Percentiles rank a stretch among this genome's conserved stretches.
These are phyloP conservation scores for Sebastiscus tertius DNA, from an alignment of 2,797 vertebrate genomes.

Conservation along the genomic window DNA sequence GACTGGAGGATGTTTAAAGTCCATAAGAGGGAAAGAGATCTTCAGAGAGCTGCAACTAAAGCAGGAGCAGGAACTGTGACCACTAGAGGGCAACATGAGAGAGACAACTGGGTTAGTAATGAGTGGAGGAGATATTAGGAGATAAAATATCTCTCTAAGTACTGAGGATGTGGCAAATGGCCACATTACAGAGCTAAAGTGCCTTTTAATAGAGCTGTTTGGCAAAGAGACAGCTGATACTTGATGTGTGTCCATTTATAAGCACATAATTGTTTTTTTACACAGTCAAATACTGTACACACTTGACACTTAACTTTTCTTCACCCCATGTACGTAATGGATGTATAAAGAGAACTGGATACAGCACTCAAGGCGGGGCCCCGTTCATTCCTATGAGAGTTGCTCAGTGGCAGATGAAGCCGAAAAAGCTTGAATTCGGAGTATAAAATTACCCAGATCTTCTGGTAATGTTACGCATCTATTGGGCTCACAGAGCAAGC, in stretches of 20 bases:
- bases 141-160: neutral
- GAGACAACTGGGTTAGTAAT: neutral
- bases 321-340: neutral
- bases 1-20: neutral
- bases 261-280: neutral
- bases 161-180: neutral
- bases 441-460: too few relatives aligned
- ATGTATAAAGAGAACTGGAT: too few relatives aligned
- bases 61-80: neutral
- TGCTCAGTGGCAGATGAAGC: too few relatives aligned
- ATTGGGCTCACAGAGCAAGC: too few relatives aligned
- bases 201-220: neutral
- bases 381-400: too few relatives aligned
- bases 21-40: neutral
- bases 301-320: neutral
- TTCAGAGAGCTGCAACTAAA: neutral
- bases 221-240: neutral
- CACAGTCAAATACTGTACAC: neutral
- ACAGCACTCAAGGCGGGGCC: too few relatives aligned
- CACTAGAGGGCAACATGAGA: conserved; percentile 36
- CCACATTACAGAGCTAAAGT: neutral
- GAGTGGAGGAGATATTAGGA: neutral
- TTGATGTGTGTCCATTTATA: neutral
- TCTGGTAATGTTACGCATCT: too few relatives aligned
- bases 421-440: too few relatives aligned